Evolutionary conservation across 2,888 invertebrate species (phyloP), one percentile per base, ranked within the genome.

Genomic region (Melieria crassipennis): DNA sequence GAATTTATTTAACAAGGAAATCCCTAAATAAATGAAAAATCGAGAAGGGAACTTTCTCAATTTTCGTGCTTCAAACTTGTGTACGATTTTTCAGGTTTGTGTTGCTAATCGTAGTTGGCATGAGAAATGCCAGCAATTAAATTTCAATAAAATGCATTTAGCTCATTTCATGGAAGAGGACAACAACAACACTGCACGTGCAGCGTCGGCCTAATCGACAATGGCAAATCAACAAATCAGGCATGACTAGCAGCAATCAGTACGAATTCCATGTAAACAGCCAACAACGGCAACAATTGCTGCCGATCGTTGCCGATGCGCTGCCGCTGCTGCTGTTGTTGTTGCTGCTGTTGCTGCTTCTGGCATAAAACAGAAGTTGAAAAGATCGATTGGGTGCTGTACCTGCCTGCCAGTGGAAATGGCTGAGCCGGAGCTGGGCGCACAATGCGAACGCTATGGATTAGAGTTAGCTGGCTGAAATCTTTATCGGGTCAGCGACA

Each of bases 251-350:
- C 76, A 84, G 83, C 84, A 83, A 83, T 83, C 83, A 84, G 83
- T 83, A 83, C 84, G 78, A 83, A 82, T 83, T 84, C 83, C 83
- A 79, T 84, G 84, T 84, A 83, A 83, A 83, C 83, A 84, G 83
- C 82, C 30, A 84, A 82, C 73, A 75, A 70, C 73, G 69, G 70
- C 65, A 57, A 75, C 72, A 75, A 72, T 69, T 69, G 71, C 75
- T 67, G 46, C 55, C 63, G 64, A 70, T 45, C 50, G 50, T 60
- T 13, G 52, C 52, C 45, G 64, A n/a, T n/a, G 46, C 43, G 45
- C n/a, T 46, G 45, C 13, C 11, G 43, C 10, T 55, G 50, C 5
- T 5, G 45, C 10, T 55, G 6, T 46, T 43, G 45, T 42, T 65
- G 42, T 6, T 50, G 11, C 47, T 65, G 57, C 11, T 50, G 11